Evolutionary conservation across 2,797 vertebrate genomes (phyloP), one percentile per base, ranked within the genome.

Genomic region (Leptoclinus maculatus): DNA sequence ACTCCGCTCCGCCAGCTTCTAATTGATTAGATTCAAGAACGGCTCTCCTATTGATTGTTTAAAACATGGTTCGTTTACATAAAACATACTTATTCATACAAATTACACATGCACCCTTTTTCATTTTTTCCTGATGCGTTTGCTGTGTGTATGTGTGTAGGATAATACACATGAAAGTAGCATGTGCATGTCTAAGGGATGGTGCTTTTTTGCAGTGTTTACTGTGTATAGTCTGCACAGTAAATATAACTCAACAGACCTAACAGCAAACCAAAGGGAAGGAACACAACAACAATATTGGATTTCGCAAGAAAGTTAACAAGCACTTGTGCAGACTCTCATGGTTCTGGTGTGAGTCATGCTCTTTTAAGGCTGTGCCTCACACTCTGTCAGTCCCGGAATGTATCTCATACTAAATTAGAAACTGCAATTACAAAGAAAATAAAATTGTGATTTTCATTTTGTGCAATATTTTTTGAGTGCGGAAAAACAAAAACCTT

Each of bases 281-380:
- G n/a, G 19, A 83, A 73, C 58, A 69, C 21, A 76, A 69, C 78
- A 80, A 60, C 59, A 69, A 25, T 23, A n/a, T 19, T 58, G 10
- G n/a, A 36, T 80, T 68, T 74, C 57, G 43, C 39, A 59, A 57
- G 32, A 23, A 60, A 41, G 38, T 79, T 62, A 79, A 80, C 45
- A 58, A 64, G 66, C 71, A 65, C 74, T 74, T 71, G n/a, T 8
- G 19, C 27, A 45, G 70, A 41, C 41, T 74, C 64, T 60, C 39
- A 53, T 79, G 79, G 79, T 83, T 82, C 80, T n/a, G n/a, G 51
- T 64, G 54, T 87, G 76, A 87, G 71, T 86, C 88, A 82, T 59
- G 58, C 21, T 38, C 63, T 58, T 71, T 69, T 23, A 72, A 78
- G 51, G 34, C 53, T 51, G n/a, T 8, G 73, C 57, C 53, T 79